These are phyloP conservation scores for Asobara japonica DNA, from an alignment of 1,140 invertebrate genomes.

Conservation along the genomic window DNA sequence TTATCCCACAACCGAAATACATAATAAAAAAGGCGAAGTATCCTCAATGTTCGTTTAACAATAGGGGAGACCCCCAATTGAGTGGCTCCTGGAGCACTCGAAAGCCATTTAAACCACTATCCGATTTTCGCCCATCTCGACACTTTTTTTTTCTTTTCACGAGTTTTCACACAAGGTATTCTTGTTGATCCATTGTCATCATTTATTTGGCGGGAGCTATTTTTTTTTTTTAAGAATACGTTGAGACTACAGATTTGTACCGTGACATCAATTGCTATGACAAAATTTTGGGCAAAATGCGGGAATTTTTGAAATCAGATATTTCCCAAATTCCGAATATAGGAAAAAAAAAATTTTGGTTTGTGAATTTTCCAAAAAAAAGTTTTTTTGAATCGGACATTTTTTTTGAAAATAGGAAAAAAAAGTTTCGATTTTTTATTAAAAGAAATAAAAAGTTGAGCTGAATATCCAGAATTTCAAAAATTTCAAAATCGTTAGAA, in stretches of 20 bases:
- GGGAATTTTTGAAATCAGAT: background rate
- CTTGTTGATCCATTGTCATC: conserved; percentile 8
- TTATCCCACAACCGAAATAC: background rate
- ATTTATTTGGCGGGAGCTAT: background rate
- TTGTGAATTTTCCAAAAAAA: no score
- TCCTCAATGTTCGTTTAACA: conserved; percentile 35
- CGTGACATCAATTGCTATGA: background rate
- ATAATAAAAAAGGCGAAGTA: conserved; percentile 34
- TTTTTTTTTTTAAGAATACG: background rate
- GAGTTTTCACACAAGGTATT: background rate
- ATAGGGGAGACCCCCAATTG: conserved; percentile 31
- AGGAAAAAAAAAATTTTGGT: background rate
- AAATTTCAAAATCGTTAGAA: no score
- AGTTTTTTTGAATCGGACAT: no score
- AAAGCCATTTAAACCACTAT: conserved; percentile 60
- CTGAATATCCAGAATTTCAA: no score
- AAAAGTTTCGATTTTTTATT: no score
- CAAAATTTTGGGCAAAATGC: background rate
- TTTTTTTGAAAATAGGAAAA: no score
- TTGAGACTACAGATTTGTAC: background rate
- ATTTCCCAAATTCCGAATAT: background rate
- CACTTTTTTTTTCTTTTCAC: conserved; percentile 18
- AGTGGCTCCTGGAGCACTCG: conserved; percentile 42
- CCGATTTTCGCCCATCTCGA: conserved; percentile 45
- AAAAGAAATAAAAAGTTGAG: no score